A percentile compares a stretch with the other conserved stretches of the same genome.
Conservation (phyloP, 2,888 invertebrate genomes). For the Odontocolon sp. region DNA sequence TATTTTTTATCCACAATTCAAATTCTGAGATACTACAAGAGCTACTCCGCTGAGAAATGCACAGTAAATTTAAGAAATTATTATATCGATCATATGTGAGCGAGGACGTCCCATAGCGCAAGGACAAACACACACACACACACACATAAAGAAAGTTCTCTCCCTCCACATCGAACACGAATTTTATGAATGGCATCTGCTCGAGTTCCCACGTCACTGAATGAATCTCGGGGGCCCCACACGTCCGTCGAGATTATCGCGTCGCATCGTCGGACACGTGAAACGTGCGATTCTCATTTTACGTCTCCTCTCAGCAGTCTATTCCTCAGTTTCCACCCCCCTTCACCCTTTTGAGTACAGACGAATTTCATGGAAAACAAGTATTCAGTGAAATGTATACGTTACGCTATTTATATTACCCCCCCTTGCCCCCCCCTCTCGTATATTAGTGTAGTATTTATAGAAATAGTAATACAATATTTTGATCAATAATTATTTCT, state of each 20-base stretch:
- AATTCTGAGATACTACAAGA: constrained; percentile 10
- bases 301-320: constrained; percentile 50
- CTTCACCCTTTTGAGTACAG: background rate
- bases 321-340: constrained; percentile 5
- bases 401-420: too few species aligned
- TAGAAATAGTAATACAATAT: background rate
- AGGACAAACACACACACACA: constrained; percentile 18
- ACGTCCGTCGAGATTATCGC: constrained; percentile 66
- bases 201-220: constrained; percentile 61
- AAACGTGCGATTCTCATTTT: constrained; percentile 67
- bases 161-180: constrained; percentile 55
- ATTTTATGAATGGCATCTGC: constrained; percentile 63
- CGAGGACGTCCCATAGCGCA: constrained; percentile 43
- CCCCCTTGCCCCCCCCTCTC: too few species aligned
- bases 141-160: constrained; percentile 20
- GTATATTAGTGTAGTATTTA: background rate
- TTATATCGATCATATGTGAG: constrained; percentile 11
- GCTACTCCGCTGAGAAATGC: constrained; percentile 13
- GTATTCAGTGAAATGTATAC: too few species aligned
- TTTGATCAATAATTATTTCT: background rate
- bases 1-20: too few species aligned
- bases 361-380: too few species aligned
- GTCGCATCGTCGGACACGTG: constrained; percentile 66
- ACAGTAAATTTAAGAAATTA: constrained; percentile 46
- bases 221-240: constrained; percentile 53